Evolutionary conservation across 2,113 vertebrate genomes (phyloP), one percentile per base, ranked within the genome.

Genomic region (Atrichornis clamosus): DNA sequence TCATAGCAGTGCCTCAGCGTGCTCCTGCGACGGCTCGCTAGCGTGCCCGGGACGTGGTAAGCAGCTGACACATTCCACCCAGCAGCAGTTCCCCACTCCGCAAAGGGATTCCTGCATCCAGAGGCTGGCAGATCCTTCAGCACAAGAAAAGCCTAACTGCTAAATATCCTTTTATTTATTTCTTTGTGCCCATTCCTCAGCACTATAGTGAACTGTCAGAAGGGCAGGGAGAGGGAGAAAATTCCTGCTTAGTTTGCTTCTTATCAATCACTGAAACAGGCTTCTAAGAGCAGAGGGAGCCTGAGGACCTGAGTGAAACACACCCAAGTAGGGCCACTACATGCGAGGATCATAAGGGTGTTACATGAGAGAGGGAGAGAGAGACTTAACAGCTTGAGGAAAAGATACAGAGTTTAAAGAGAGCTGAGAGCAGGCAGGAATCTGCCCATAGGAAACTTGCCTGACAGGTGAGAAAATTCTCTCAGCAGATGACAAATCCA

Each of bases 41-140:
- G 90, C 68, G 0, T 77, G 92, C 78, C 90, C 24, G 9, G 64
- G 83, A 79, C 85, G 90, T 79, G 73, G 90, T 53, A 62, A 94
- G 94, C 95, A 95, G 83, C 96, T 96, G 96, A 96, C 74, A 95
- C 93, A 94, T 97, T 96, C 95, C 96, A 93, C 86, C 62, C 37
- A 1, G 83, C 85, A 92, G 73, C 93, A 93, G 41, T 32, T 81
- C 84, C 69, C 69, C 76, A 53, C 90, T 90, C 52, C 32, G 60
- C 39, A 67, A 85, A 90, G 44, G 8, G 24, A 80, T 70, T 92
- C 92, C 78, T 83, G 56, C 73, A 88, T 33, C 47, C 67, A 90
- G 81, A 68, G 46, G 26, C 39, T 20, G 28, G 76, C 72, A 81
- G 39, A 62, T 70, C 82, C 72, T 92, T 81, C 90, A 86, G 44